phyloP scores from a whole-genome alignment of 2,113 vertebrate species.

The Xenopus tropicalis region DNA sequence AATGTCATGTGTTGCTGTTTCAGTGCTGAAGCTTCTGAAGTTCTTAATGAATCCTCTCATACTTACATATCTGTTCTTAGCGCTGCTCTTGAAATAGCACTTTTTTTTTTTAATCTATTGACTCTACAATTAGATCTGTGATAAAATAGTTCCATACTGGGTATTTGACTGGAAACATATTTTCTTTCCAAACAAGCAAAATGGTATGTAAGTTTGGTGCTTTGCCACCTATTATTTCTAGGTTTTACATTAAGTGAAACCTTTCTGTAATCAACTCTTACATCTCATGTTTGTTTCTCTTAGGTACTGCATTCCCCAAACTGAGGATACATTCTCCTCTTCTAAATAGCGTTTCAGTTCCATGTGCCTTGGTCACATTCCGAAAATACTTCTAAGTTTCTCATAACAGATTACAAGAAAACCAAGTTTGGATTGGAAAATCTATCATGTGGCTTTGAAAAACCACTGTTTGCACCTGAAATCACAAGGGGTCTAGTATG shows the following conservation, averaged over 20 bases:
- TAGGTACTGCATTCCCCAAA: background rate
- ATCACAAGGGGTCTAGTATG: background rate
- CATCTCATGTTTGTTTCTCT: background rate
- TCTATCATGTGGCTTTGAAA: background rate
- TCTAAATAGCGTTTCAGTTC: constrained; percentile 5
- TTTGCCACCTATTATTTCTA: background rate
- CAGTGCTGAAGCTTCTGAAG: too few species aligned
- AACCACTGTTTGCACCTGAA: constrained; percentile 12
- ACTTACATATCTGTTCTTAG: too few species aligned
- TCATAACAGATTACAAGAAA: constrained; percentile 6
- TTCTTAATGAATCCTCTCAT: too few species aligned
- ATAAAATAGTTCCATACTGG: too few species aligned
- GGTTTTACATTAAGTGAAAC: background rate
- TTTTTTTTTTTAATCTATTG: too few species aligned
- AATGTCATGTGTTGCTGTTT: too few species aligned
- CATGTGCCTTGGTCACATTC: constrained; percentile 11
- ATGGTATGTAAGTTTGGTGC: background rate
- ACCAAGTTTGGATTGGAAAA: background rate
- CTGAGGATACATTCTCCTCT: background rate
- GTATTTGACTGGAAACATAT: background rate
- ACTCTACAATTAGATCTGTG: too few species aligned
- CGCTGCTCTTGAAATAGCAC: too few species aligned
- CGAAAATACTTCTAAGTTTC: background rate
- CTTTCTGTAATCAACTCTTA: constrained; percentile 2
- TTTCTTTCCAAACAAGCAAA: constrained; percentile 3